These are phyloP conservation scores for Rhaphigaster nebulosa DNA, from an alignment of 2,888 invertebrate species.

Conservation along the genomic window DNA sequence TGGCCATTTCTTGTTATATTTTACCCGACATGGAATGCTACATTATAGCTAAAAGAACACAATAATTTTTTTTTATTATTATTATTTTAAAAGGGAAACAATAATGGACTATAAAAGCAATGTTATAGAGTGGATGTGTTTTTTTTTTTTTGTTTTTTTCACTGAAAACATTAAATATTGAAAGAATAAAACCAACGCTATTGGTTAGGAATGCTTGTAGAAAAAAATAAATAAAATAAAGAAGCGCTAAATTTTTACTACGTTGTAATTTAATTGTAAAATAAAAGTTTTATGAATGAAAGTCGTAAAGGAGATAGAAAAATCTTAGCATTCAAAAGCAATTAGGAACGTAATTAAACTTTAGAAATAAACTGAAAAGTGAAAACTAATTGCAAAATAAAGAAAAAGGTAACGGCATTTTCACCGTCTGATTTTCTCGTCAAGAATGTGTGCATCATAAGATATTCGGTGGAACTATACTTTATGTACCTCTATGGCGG, in stretches of 20 bases:
- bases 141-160: no score
- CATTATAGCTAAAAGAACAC: background rate
- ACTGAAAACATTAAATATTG: no score
- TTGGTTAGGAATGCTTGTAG: no score
- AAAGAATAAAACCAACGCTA: no score
- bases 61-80: background rate
- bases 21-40: background rate
- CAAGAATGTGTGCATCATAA: no score
- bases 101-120: background rate
- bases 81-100: background rate
- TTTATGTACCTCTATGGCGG: no score
- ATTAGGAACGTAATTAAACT: background rate
- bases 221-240: background rate
- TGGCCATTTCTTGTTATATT: background rate
- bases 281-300: background rate
- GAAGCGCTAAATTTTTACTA: background rate
- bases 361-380: background rate
- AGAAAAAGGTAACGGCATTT: background rate
- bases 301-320: background rate
- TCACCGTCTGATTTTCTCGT: no score
- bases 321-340: background rate
- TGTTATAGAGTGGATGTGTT: background rate
- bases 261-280: background rate
- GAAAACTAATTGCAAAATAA: background rate
- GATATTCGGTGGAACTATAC: no score